Evolutionary conservation across 2,113 vertebrate genomes (phyloP).

Genomic region (Sclerurus mexicanus): DNA sequence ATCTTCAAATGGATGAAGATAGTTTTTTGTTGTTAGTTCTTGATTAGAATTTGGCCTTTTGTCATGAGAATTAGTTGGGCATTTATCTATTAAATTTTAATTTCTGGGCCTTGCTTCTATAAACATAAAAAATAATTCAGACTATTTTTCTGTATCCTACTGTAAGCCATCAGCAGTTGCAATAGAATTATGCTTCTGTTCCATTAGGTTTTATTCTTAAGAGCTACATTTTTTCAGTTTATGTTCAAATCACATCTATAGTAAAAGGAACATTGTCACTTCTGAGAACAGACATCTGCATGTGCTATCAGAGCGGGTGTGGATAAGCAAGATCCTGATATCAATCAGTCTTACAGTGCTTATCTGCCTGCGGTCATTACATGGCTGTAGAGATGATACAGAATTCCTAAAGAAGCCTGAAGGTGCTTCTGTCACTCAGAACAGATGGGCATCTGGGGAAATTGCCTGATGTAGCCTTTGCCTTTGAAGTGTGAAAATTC

Average conservation of each 20-base stretch:
- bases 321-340: not conserved
- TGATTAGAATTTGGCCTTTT: not conserved
- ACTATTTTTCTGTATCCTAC: not conserved
- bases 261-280: not conserved
- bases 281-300: not conserved
- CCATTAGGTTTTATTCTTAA: not conserved
- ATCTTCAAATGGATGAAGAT: not conserved
- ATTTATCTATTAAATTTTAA: not conserved
- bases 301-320: not conserved
- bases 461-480: not conserved
- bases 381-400: not conserved
- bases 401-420: conserved; percentile 17
- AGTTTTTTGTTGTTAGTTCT: not conserved
- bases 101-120: not conserved
- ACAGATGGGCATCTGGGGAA: not conserved
- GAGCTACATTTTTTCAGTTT: not conserved
- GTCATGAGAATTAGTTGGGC: not conserved
- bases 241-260: not conserved
- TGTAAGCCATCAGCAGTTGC: not conserved
- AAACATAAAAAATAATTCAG: not conserved
- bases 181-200: not conserved
- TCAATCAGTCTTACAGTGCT: not conserved
- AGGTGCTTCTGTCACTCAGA: not conserved
- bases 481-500: not conserved
- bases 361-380: not conserved